Conservation (phyloP, 2,888 invertebrate genomes). For the Himalopsyche japonica region DNA sequence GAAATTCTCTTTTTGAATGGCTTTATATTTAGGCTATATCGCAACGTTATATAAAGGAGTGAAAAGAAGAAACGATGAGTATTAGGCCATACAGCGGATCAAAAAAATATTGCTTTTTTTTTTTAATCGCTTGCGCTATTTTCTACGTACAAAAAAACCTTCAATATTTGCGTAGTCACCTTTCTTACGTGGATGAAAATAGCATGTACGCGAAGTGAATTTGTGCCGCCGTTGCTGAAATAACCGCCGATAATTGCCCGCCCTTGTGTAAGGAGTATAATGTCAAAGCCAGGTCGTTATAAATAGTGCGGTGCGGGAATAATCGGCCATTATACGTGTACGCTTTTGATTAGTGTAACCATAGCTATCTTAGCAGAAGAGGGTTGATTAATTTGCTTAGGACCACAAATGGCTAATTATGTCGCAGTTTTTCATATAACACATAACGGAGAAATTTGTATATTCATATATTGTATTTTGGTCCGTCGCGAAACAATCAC, state of each 20-base stretch:
- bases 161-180: neutral
- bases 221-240: neutral
- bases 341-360: neutral
- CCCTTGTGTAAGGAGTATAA: neutral
- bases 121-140: neutral
- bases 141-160: neutral
- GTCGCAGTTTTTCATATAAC: too few relatives aligned
- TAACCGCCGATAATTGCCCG: neutral
- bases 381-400: too few relatives aligned
- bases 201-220: neutral
- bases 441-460: too few relatives aligned
- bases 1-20: neutral
- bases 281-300: neutral
- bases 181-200: neutral
- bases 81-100: neutral
- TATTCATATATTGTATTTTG: too few relatives aligned
- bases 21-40: neutral
- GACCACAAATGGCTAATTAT: too few relatives aligned
- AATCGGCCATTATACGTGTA: neutral
- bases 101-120: neutral
- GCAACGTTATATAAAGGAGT: neutral
- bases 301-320: neutral
- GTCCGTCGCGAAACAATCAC: too few relatives aligned
- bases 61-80: neutral
- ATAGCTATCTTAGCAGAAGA: too few relatives aligned